Evolutionary conservation across 2,113 vertebrate species (phyloP), one percentile per base, ranked within the genome.

Genomic region (Orycteropus afer): DNA sequence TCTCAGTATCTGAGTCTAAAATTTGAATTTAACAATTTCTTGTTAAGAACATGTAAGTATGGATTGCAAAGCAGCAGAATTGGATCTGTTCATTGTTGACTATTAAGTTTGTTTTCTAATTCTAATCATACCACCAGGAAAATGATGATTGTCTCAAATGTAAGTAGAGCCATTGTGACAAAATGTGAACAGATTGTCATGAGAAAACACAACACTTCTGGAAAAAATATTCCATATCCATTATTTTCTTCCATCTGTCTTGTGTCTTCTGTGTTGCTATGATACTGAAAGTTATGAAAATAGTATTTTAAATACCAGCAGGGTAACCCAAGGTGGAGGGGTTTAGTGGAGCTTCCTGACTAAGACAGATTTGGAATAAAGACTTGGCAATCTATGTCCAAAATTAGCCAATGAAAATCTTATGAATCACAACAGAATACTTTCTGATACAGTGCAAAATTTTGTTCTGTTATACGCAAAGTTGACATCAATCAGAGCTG

Each of bases 21-120:
- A 69, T 85, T 57, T 74, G 42, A 95, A 61, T 59, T 42, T 84
- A 32, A 22, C 17, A 65, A 22, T 84, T 82, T 95, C 27, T 93
- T 89, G 4, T 78, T 79, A 87, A 63, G n/a, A 85, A n/a, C 18
- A 47, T 76, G 22, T 57, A 71, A 67, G 22, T 59, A 40, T 18
- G 49, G 47, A 57, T 32, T 88, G 23, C 47, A 63, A 25, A 25
- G 49, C 78, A 49, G 40, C 12, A 92, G 29, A 55, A 84, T 81
- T 57, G 45, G 17, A 76, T 3, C 27, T 74, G 47, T 45, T 83
- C 34, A 55, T 71, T 63, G 18, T 78, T 76, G 17, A 65, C 5
- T 23, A 77, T 65, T 23, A 69, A 42, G 4, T 80, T 71, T 89
- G 20, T 18, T 91, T 32, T 80, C 40, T 87, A 49, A 91, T 76